Evolutionary conservation across 2,888 invertebrate species (phyloP).

Genomic region (Noctua pronuba): DNA sequence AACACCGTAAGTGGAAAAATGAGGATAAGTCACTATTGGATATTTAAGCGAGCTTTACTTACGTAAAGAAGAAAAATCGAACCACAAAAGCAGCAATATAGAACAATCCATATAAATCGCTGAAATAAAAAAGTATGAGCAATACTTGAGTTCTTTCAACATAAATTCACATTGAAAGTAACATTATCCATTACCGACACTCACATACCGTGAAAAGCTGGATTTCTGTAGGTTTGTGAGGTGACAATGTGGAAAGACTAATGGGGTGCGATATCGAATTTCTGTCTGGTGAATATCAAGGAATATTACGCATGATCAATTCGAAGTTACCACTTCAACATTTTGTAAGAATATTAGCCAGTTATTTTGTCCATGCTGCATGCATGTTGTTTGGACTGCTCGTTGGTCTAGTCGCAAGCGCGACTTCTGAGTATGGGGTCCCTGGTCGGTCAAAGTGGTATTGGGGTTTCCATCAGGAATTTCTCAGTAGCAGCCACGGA

Average conservation of each 20-base stretch:
- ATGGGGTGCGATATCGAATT: slow-evolving; percentile 69
- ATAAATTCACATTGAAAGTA: slow-evolving; percentile 65
- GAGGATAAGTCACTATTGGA: not conserved
- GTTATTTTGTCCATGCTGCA: no score
- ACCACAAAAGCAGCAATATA: slow-evolving; percentile 3
- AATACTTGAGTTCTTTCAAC: slow-evolving; percentile 48
- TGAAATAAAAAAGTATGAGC: slow-evolving; percentile 37
- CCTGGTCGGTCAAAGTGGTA: no score
- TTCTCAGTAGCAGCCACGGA: no score
- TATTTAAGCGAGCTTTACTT: not conserved
- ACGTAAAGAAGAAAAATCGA: not conserved
- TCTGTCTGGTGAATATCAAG: slow-evolving; percentile 65
- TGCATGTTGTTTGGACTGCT: no score
- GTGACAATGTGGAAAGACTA: slow-evolving; percentile 71
- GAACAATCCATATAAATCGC: slow-evolving; percentile 36
- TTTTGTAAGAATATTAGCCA: no score
- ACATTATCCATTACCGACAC: slow-evolving; percentile 70
- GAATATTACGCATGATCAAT: slow-evolving; percentile 40
- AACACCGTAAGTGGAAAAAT: not conserved
- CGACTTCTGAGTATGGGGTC: no score
- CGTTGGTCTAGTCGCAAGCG: no score
- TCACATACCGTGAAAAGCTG: slow-evolving; percentile 67
- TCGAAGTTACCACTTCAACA: slow-evolving; percentile 14
- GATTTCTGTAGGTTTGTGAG: slow-evolving; percentile 62
- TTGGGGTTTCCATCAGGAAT: no score